Percentiles rank a stretch among this genome's conserved stretches.
phyloP scores from a whole-genome alignment of 2,797 vertebrate genomes.

The Lithobates sylvaticus region DNA sequence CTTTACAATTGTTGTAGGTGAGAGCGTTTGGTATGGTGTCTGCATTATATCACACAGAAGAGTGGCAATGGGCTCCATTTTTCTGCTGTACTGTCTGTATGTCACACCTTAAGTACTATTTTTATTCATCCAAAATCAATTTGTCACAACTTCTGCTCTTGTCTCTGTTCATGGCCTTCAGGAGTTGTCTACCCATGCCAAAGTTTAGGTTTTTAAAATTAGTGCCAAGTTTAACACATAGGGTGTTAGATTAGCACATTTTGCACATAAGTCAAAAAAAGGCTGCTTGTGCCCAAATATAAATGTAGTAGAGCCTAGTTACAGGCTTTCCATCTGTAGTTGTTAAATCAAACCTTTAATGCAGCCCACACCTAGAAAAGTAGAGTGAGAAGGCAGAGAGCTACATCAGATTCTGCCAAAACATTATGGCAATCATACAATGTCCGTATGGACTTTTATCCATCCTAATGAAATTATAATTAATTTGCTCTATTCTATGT shows the following conservation, averaged over 20 bases:
- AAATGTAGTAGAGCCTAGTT: conserved; percentile 16
- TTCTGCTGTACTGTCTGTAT: background rate
- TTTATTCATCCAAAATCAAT: background rate
- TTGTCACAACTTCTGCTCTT: background rate
- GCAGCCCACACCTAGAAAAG: background rate
- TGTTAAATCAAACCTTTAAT: background rate
- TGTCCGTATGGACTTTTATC: no score
- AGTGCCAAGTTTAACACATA: conserved; percentile 33
- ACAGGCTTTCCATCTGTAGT: background rate
- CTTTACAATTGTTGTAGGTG: background rate
- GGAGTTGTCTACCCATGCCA: background rate
- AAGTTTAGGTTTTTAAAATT: background rate
- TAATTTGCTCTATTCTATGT: no score
- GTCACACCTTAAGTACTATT: background rate
- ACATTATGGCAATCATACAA: no score
- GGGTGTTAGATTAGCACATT: conserved; percentile 25
- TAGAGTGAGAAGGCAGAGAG: background rate
- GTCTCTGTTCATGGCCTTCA: background rate
- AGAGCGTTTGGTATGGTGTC: background rate
- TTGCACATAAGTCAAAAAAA: conserved; percentile 28
- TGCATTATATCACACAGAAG: background rate
- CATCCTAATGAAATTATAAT: no score
- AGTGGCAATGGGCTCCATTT: background rate
- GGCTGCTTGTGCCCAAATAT: conserved; percentile 19
- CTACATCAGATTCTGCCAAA: no score